Evolutionary conservation across 2,888 invertebrate genomes (phyloP), one percentile per base, ranked within the genome.

Genomic region (Andrena chrysosceles): DNA sequence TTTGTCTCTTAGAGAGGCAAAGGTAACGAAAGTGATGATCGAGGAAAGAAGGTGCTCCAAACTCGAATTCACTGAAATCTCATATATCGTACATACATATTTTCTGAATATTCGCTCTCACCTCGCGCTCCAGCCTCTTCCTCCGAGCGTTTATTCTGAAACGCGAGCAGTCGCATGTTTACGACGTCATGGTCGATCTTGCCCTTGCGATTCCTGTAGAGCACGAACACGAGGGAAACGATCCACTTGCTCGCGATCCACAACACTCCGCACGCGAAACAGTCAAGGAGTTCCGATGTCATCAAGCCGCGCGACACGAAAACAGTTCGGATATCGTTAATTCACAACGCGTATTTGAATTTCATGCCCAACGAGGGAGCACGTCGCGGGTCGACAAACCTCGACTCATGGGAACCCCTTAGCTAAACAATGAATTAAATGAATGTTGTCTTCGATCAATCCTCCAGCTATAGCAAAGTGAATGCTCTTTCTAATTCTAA

Each of bases 201-300:
- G 8, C 13, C 2, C 10, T 20, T 26, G n/a, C 42, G 52, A 49
- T 64, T 52, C 26, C 10, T 64, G n/a, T 8, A 33, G 49, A 68
- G 42, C 23, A 31, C 23, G 42, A 59, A 49, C 26, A 35, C 29
- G 20, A 67, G 42, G 20, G 74, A 74, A 54, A 66, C 62, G 48
- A 81, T 81, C 81, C 83, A 77, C 77, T 72, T 68, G 69, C 76
- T 62, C 23, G n/a, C 64, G 35, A 63, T 23, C 62, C 81, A 71
- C 16, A 82, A 42, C 54, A 56, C 62, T 20, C 75, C 23, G 52
- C 81, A 71, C 71, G 71, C 59, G 42, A 81, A 79, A 79, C 56
- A 68, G 13, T 81, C 63, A 13, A 79, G 52, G 8, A 81, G 59
- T 69, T 69, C 63, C 42, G 80, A 70, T 66, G 49, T 74, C 80